Conservation (phyloP, 1,140 invertebrate species). For the Druon quercuslanigerum region DNA sequence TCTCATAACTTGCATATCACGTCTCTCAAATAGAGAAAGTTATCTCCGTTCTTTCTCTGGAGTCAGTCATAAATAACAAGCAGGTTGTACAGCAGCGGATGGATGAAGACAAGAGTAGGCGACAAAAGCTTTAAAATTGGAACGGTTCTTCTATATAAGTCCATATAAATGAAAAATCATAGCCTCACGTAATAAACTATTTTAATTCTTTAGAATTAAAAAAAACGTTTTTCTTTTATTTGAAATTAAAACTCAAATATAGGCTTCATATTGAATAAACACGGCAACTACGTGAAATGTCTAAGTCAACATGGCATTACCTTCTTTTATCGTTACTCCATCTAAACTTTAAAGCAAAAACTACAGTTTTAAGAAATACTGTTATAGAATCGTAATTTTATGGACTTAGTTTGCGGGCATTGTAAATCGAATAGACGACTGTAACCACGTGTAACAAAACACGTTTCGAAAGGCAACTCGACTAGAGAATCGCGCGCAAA, state of each 20-base stretch:
- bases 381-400: constrained; percentile 1
- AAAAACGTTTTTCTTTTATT: no score
- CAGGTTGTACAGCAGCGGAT: constrained; percentile 11
- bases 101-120: neutral
- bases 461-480: constrained; percentile 2
- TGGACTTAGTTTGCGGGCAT: neutral
- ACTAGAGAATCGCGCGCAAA: neutral
- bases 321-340: neutral
- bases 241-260: no score
- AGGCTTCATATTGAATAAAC: no score
- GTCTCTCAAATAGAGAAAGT: constrained; percentile 26
- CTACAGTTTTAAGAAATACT: neutral
- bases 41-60: constrained; percentile 20
- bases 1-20: constrained; percentile 24
- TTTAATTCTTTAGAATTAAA: no score
- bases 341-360: neutral
- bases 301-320: neutral
- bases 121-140: neutral
- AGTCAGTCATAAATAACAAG: constrained; percentile 17
- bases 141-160: neutral
- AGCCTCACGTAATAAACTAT: no score
- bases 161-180: no score
- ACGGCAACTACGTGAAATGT: no score
- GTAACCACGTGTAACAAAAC: neutral
- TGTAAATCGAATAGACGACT: neutral